Evolutionary conservation across 1,140 invertebrate species (phyloP), one percentile per base, ranked within the genome.

Genomic region (honey bee (Apis mellifera)): DNA sequence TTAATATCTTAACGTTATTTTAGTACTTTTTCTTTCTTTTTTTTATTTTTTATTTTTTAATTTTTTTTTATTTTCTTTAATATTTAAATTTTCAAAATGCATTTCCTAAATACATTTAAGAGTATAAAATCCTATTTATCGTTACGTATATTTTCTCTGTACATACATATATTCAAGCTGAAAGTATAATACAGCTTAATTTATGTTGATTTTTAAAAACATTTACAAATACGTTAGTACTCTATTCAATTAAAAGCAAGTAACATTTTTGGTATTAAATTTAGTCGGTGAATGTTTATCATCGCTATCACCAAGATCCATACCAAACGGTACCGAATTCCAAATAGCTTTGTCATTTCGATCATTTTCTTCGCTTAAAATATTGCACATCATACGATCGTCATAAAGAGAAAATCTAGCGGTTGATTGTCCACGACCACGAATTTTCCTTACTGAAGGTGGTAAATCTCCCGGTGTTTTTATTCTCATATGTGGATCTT

Each of bases 381-480:
- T 94, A 66, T 95, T 94, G 79, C 94, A 94, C 97, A 98, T 98
- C 94, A 98, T 97, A 54, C 97, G 94, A 90, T 98, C 97, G 89
- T 98, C 97, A 90, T 98, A 98, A 7, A 98, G 92, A 21, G 97
- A 98, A 86, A 98, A 96, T 80, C 97, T 95, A 17, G 94, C 94
- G 0, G 89, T 95, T 94, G 83, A 89, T 59, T 92, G 92, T 59
- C 89, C 87, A 12, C 91, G 89, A 15, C 96, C 94, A 57, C 96
- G 94, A 21, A 96, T 95, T 85, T 95, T 95, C 17, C 97, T 89
- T 5, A 97, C 96, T 0, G 96, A 97, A 0, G 96, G 96, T 9
- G 97, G 97, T 2, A 98, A 95, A 91, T 97, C 96, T 0, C 97
- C 96, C 0, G 97, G 97, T 0, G 97, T 98, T 92, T 98, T 98